These are phyloP conservation scores for Euplagia quadripunctaria DNA, from an alignment of 2,888 invertebrate species.

Conservation along the genomic window DNA sequence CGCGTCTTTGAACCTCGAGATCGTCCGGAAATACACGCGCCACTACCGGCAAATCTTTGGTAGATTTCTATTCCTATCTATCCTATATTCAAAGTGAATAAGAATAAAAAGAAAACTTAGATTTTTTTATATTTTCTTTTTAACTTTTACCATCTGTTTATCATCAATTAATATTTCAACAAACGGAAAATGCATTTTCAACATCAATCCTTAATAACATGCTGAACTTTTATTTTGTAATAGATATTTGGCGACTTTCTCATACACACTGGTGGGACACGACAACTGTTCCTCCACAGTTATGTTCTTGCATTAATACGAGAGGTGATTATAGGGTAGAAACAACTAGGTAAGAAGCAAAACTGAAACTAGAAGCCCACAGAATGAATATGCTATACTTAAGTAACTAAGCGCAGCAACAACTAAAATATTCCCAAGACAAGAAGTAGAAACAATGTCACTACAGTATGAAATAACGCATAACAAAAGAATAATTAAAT, in stretches of 20 bases:
- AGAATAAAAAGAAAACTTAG: background rate
- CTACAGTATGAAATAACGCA: constrained; percentile 8
- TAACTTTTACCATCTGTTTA: background rate
- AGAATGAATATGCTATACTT: no score
- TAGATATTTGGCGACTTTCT: no score
- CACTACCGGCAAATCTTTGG: background rate
- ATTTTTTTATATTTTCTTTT: background rate
- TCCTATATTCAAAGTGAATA: background rate
- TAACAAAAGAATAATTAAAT: constrained; percentile 14
- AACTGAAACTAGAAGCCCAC: no score
- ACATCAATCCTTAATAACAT: background rate
- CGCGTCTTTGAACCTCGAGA: background rate
- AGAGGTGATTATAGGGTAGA: no score
- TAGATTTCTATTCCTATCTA: background rate
- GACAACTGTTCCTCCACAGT: no score
- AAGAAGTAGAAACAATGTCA: constrained; percentile 14
- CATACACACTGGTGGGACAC: no score
- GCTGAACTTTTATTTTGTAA: no score
- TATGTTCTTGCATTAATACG: no score
- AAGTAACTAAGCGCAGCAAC: no score
- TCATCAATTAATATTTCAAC: background rate
- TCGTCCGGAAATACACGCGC: background rate
- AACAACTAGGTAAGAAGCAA: no score
- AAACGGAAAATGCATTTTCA: background rate
- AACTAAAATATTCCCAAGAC: constrained; percentile 12